Evolutionary conservation across 2,888 invertebrate species (phyloP), one percentile per base, ranked within the genome.

Genomic region (Diarsia brunnea): DNA sequence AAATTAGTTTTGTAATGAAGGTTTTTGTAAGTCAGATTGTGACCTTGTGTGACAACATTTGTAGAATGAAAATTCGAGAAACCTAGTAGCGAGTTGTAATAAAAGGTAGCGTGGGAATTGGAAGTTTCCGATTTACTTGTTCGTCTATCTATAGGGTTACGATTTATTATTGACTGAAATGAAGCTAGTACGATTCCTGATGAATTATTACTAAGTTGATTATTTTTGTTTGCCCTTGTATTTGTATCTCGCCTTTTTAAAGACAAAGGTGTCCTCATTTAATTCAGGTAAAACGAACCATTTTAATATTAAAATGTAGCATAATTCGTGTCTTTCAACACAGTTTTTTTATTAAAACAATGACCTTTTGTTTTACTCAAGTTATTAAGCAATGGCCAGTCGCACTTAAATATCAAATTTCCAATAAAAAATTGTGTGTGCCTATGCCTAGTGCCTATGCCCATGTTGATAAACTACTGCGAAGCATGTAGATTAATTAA

Each of bases 341-440:
- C n/a, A 11, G 21, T 51, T 61, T 63, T 71, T 45, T 72, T 72
- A 82, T 60, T 68, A 61, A 79, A 70, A 72, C 71, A 77, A 60
- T 86, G 86, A 86, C 86, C 84, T 84, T 80, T 83, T 77, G 63
- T 53, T 77, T 70, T n/a, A 69, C 31, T 60, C 49, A 24, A 61
- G 51, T 74, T 76, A 71, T 75, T 75, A 75, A 73, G 76, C 70
- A 83, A 84, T 71, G 61, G 43, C 24, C 63, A 63, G 63, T 67
- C 65, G 31, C 58, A 65, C 16, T 64, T n/a, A 63, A 4, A 5
- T 51, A 73, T 74, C 68, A 67, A 60, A 71, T 64, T 73, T 79
- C 72, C 58, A 66, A 73, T 67, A 69, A 82, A 47, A 66, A 75
- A 82, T 81, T 71, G 74, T n/a, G n/a, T 68, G 45, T 27, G 53